Evolutionary conservation across 30 jellyfish, hydroid and myxozoan species (phyloP), one percentile per base, ranked within the genome.

Genomic region (Sanderia malayensis): DNA sequence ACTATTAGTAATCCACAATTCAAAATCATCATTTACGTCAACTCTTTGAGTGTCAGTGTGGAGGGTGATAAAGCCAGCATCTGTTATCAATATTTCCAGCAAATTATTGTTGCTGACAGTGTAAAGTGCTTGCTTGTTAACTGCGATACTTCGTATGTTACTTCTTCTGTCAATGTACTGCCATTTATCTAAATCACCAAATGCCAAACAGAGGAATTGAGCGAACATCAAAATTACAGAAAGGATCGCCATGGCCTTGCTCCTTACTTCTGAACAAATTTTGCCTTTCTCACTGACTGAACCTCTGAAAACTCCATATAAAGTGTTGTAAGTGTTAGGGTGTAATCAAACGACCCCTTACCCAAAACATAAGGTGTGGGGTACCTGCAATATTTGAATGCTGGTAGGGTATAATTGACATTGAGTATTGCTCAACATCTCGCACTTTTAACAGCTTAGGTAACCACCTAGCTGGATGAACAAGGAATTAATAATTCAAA

Each of bases 11-110:
- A 73, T 41, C 86, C 86, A 73, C 4, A 73, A 0, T 23, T 44
- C 86, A 25, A 29, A 58, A 13, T 73, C 86, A 11, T 73, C 86
- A 44, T 73, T 73, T 10, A 44, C 76, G 18, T 31, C 76, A 28
- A 73, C 55, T 57, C 59, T 55, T 2, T 57, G 21, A 18, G 21
- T 0, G 3, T 6, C n/a, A 1, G 27, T 33, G 26, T 24, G 67
- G 3, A 62, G 24, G 23, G 9, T 20, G 0, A 25, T 8, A 61
- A 59, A 59, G 30, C 86, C 86, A 0, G 67, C n/a, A 37, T 73
- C 86, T 3, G 32, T 57, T 23, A 32, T 13, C 3, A 73, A 24
- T 30, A 58, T 28, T 1, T 37, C 33, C 31, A 73, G n/a, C 7
- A 15, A 1, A 2, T 47, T 34, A 17, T 58, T 26, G 0, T 46